Evolutionary conservation across 2,797 vertebrate genomes (phyloP).

Genomic region (Rhinogobio ventralis): DNA sequence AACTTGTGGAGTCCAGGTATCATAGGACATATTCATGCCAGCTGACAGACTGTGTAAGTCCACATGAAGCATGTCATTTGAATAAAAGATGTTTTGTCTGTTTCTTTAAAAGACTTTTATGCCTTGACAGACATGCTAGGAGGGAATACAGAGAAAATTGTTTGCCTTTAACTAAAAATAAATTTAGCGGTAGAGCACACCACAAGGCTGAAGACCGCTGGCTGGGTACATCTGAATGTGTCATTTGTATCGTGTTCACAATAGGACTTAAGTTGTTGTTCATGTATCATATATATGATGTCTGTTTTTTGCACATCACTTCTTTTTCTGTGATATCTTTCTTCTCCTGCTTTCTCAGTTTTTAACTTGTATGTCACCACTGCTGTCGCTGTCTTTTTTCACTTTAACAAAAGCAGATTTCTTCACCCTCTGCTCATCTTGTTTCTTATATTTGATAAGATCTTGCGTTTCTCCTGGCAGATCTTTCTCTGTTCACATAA

Average conservation of each 20-base stretch:
- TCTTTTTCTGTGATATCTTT: neutral
- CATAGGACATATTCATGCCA: neutral
- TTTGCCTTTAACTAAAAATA: slow-evolving; percentile 39
- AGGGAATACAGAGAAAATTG: slow-evolving; percentile 35
- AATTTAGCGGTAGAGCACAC: neutral
- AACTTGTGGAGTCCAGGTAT: slow-evolving; percentile 4
- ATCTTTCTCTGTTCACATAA: slow-evolving; percentile 25
- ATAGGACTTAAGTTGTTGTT: slow-evolving; percentile 4
- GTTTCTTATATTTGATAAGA: slow-evolving; percentile 23
- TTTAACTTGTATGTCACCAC: neutral
- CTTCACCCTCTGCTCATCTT: slow-evolving; percentile 18
- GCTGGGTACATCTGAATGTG: slow-evolving; percentile 20
- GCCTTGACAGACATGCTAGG: slow-evolving; percentile 14
- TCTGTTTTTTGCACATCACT: neutral
- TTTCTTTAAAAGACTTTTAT: neutral
- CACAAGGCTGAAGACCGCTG: slow-evolving; percentile 28
- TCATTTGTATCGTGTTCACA: slow-evolving; percentile 29
- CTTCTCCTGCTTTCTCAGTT: neutral
- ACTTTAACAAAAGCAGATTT: slow-evolving; percentile 22
- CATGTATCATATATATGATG: neutral
- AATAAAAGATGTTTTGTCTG: slow-evolving; percentile 33
- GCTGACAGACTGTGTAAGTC: neutral
- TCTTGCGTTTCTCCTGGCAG: slow-evolving; percentile 35
- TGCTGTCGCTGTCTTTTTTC: neutral
- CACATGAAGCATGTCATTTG: slow-evolving; percentile 19